phyloP scores from a whole-genome alignment of 2,888 invertebrate genomes.

The Autographa pulchrina region DNA sequence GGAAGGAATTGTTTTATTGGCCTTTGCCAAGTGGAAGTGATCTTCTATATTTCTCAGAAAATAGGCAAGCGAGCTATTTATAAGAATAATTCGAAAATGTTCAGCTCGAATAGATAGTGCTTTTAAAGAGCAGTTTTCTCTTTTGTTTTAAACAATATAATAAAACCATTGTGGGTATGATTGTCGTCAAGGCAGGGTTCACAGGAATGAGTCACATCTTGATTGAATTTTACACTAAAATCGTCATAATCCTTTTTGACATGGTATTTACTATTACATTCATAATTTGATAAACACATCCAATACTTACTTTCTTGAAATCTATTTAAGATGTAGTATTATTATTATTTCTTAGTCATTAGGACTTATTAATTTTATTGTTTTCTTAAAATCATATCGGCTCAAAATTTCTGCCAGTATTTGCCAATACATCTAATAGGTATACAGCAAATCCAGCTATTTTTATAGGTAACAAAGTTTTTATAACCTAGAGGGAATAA shows the following conservation, averaged over 20 bases:
- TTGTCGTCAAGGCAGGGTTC: too few relatives aligned
- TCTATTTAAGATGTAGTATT: too few relatives aligned
- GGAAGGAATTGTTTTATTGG: background rate
- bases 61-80: background rate
- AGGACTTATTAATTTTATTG: too few relatives aligned
- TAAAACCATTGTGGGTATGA: too few relatives aligned
- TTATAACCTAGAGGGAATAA: conserved; percentile 7
- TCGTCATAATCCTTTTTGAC: background rate
- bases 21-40: background rate
- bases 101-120: too few relatives aligned
- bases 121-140: too few relatives aligned
- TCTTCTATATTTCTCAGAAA: background rate
- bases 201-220: too few relatives aligned
- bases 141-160: too few relatives aligned
- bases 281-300: too few relatives aligned
- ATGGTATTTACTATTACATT: background rate
- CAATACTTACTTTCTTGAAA: too few relatives aligned
- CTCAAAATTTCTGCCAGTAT: background rate
- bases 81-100: background rate
- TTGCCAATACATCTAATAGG: background rate
- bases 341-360: too few relatives aligned
- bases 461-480: conserved; percentile 1
- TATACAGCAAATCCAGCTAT: background rate
- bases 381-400: background rate
- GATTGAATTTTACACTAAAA: too few relatives aligned